Base-by-base conservation (phyloP, 2,113 vertebrate species). In the Salvelinus alpinus region DNA sequence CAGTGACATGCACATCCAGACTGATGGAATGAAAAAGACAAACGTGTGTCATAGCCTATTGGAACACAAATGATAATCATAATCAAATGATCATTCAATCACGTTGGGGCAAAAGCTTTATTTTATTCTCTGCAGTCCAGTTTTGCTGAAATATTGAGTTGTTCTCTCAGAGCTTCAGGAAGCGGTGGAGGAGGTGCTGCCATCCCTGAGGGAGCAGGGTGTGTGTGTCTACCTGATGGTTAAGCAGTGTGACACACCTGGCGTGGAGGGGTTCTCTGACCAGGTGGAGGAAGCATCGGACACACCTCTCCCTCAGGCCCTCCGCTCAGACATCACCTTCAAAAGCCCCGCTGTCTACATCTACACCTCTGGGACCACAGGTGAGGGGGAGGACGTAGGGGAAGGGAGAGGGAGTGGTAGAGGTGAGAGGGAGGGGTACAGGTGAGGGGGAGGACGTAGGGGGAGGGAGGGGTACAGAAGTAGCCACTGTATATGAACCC, bases 291-390 rank as follows among this genome's bases (percentile, higher is more conserved):
- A 90, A 14, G 91, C 91, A 0, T 92, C 94, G 0, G 87, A 94
- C 47, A 73, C 86, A 0, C 85, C 93, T 1, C 59, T 88, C 20
- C 93, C 94, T 0, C 87, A 73, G 11, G 93, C 93, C 0, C 90
- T 94, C 88, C 92, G 95, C 79, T 93, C 94, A 2, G 85, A 94
- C 71, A 65, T 95, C 70, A 93, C 91, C 2, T 89, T 90, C 62
- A 87, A 90, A 79, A 94, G 90, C 22, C 93, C 94, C 12, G 95
- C 94, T 0, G 74, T 95, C 68, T 96, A 95, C 70, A 96, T 97
- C 76, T 96, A 96, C 85, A 97, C 96, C 4, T 97, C 96, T 73
- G 96, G 25, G 0, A 60, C 51, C 48, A 59, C 71, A 72, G 51
- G n/a, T 72, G 25, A 60, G 71, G 48, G 8, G 27, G 22, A 22